Conservation (phyloP, 2,113 vertebrate genomes). For the Halichoeres trimaculatus region DNA sequence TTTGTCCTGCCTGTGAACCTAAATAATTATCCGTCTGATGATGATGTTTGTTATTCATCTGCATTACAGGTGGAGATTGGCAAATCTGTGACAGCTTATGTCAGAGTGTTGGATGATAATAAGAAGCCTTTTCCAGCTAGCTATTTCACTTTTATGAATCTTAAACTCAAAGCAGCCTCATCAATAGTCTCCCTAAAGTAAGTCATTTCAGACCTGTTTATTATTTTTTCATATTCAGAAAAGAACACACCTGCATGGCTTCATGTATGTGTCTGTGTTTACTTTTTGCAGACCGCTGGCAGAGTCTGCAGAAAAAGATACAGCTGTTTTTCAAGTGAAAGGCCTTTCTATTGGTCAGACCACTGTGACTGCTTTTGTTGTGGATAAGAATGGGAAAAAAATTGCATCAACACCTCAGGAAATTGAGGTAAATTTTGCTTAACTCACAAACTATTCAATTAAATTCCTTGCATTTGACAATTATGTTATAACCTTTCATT, state of each 20-base stretch:
- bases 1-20: constrained; percentile 30
- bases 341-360: constrained; percentile 91
- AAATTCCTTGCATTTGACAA: neutral
- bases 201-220: constrained; percentile 66
- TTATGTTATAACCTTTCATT: neutral
- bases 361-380: constrained; percentile 85
- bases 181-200: constrained; percentile 90
- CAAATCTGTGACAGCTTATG: constrained; percentile 90
- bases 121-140: constrained; percentile 92
- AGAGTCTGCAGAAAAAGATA: constrained; percentile 87
- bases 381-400: constrained; percentile 84
- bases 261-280: constrained; percentile 7
- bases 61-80: constrained; percentile 93
- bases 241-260: neutral
- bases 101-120: constrained; percentile 90
- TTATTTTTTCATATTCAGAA: neutral
- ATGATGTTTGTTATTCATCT: constrained; percentile 31
- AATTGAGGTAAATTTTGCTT: constrained; percentile 87
- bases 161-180: constrained; percentile 90
- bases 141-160: constrained; percentile 91
- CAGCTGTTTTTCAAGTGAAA: constrained; percentile 87
- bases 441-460: neutral
- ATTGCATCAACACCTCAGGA: constrained; percentile 88
- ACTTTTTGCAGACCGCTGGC: constrained; percentile 77
- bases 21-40: constrained; percentile 19